A percentile compares a stretch with the other conserved stretches of the same genome.
These are phyloP conservation scores for Chloroceryle inda DNA, from an alignment of 2,797 vertebrate species.

Conservation along the genomic window DNA sequence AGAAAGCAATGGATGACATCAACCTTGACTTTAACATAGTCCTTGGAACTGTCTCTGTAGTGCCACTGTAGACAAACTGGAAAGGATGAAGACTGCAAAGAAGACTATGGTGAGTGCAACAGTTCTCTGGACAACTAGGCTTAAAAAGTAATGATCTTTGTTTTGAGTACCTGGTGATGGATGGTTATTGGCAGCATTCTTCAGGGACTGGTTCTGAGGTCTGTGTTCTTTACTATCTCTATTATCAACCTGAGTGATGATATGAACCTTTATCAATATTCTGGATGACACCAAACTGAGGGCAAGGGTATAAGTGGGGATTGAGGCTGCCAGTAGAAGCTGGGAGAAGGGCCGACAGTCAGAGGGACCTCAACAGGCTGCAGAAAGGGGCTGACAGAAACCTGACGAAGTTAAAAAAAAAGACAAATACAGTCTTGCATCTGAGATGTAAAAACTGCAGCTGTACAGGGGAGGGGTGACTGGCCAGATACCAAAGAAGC, in stretches of 20 bases:
- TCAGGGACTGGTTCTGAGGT: not conserved
- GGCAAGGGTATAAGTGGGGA: not conserved
- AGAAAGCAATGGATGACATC: not conserved
- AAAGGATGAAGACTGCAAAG: not conserved
- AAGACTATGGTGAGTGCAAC: not conserved
- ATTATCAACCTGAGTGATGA: not conserved
- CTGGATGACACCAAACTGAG: not conserved
- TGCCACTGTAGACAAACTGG: not conserved
- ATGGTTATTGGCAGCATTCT: not conserved
- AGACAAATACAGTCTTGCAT: not conserved
- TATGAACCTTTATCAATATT: not conserved
- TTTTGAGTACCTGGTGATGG: not conserved
- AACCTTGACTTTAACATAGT: not conserved
- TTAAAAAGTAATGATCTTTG: not conserved
- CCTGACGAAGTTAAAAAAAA: not conserved
- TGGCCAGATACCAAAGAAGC: not conserved
- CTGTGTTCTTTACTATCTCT: not conserved
- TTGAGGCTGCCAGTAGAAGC: not conserved
- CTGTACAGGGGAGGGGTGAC: not conserved
- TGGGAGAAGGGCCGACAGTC: not conserved
- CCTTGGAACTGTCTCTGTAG: not conserved
- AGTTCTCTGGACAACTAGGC: not conserved
- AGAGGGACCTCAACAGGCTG: not conserved
- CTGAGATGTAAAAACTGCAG: not conserved
- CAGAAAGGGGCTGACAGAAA: not conserved